Percentiles rank a stretch among this genome's conserved stretches.
phyloP scores from a whole-genome alignment of 2,113 vertebrate species.

The Passer montanus region DNA sequence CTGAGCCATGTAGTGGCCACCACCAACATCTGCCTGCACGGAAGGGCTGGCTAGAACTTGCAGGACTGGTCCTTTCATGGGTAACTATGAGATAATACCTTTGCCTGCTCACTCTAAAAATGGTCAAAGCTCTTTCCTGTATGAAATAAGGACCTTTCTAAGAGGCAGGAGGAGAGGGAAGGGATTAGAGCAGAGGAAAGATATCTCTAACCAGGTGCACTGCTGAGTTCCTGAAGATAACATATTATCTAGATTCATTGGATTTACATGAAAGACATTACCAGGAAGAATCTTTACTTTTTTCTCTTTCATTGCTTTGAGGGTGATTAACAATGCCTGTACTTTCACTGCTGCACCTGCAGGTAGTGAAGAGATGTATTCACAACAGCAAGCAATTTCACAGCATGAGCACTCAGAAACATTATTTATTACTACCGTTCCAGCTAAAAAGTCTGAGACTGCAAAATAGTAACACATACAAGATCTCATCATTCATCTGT shows the following conservation, averaged over 20 bases:
- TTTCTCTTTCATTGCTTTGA: background rate
- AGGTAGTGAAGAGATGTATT: constrained; percentile 19
- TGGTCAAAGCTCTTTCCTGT: background rate
- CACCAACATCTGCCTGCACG: background rate
- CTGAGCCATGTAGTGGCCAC: background rate
- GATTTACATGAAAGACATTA: background rate
- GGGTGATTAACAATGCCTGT: constrained; percentile 1
- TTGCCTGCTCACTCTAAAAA: background rate
- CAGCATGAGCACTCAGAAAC: background rate
- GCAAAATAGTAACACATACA: background rate
- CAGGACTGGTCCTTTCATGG: background rate
- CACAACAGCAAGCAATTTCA: constrained; percentile 40
- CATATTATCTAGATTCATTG: background rate
- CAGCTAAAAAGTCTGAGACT: constrained; percentile 40
- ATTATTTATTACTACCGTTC: background rate
- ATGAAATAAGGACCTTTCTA: background rate
- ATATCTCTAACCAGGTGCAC: background rate
- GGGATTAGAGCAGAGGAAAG: background rate
- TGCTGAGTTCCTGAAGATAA: background rate
- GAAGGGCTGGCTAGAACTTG: background rate
- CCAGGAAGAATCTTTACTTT: background rate
- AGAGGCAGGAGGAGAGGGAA: background rate
- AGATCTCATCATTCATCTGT: constrained; percentile 22
- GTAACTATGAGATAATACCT: fast-evolving
- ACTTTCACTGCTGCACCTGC: constrained; percentile 6